A percentile compares a stretch with the other conserved stretches of the same genome.
phyloP scores from a whole-genome alignment of 1,140 invertebrate species.

The Phenacoccus solenopsis region DNA sequence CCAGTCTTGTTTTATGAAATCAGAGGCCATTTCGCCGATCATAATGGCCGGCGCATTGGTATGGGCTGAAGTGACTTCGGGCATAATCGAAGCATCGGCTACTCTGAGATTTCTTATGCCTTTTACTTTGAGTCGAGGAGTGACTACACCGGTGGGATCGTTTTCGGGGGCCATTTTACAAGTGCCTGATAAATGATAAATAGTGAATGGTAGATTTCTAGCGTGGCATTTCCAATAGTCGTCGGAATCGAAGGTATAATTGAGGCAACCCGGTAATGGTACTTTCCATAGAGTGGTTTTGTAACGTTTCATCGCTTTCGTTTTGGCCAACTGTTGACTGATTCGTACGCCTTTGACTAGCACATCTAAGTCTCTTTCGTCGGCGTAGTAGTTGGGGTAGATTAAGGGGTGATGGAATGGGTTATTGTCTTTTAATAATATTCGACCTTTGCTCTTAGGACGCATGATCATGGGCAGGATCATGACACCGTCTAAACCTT shows the following conservation, averaged over 20 bases:
- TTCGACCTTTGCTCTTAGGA: constrained; percentile 57
- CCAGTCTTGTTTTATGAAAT: constrained; percentile 47
- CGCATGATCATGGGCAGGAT: constrained; percentile 55
- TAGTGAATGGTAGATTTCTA: constrained; percentile 50
- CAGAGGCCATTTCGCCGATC: constrained; percentile 57
- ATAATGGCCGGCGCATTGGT: constrained; percentile 51
- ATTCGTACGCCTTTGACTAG: constrained; percentile 47
- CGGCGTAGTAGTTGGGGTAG: constrained; percentile 62
- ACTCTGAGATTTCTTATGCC: constrained; percentile 56
- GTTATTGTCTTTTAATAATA: constrained; percentile 51
- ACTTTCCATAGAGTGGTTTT: constrained; percentile 44
- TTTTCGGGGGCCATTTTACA: constrained; percentile 66
- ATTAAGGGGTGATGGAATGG: constrained; percentile 66
- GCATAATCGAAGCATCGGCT: constrained; percentile 60
- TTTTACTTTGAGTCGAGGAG: constrained; percentile 51
- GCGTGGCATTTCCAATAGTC: constrained; percentile 60
- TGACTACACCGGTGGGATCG: constrained; percentile 56
- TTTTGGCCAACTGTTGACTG: constrained; percentile 42
- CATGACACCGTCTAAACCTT: constrained; percentile 42
- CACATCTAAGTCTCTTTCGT: constrained; percentile 46
- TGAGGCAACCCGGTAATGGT: constrained; percentile 48
- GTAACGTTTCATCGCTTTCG: constrained; percentile 43
- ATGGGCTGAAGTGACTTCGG: constrained; percentile 43
- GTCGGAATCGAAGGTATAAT: constrained; percentile 47
- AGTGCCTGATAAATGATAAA: constrained; percentile 67